Evolutionary conservation across 2,797 vertebrate genomes (phyloP), one percentile per base, ranked within the genome.

Genomic region (Hoplostethus mediterraneus): DNA sequence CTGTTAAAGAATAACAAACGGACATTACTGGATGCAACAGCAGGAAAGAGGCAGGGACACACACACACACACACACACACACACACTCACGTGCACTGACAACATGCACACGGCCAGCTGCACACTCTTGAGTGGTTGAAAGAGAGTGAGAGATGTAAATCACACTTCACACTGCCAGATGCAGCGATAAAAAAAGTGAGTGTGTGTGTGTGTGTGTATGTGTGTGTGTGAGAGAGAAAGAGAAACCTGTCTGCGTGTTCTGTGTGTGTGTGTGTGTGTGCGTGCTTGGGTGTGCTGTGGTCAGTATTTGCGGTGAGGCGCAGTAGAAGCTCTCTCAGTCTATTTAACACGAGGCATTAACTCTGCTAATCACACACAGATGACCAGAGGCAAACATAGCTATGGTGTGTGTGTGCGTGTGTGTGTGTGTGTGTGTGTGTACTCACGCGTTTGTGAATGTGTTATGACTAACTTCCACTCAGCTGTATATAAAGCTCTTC

Each of bases 361-460:
- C 84, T 87, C 77, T 63, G 63, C 85, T 91, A 92, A 93, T 92
- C 82, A 90, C 76, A 84, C 87, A 82, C 91, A 93, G 89, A 92
- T 90, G 90, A 90, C 87, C 82, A 84, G 84, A 76, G 67, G 77
- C 62, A 74, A 81, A 79, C 49, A 70, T 55, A 47, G 57, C 53
- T 14, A 63, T 1, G 7, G 51, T 45, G 73, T 60, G 54, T 38
- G 70, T 59, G 47, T 67, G 53, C 16, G 40, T 48, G 44, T 25
- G 31, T 61, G 69, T 52, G 9, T n/a, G 45, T 28, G 47, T 38
- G 45, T 51, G 66, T 38, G n/a, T 52, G 65, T 58, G 25, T 73
- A 52, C 70, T 63, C 47, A 31, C 40, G 40, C 56, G 40, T 38
- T 16, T 65, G 73, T 55, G 56, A 81, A 44, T 63, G 67, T 17